Evolutionary conservation across 2,888 invertebrate species (phyloP), one percentile per base, ranked within the genome.

Genomic region (Athalia cordata): DNA sequence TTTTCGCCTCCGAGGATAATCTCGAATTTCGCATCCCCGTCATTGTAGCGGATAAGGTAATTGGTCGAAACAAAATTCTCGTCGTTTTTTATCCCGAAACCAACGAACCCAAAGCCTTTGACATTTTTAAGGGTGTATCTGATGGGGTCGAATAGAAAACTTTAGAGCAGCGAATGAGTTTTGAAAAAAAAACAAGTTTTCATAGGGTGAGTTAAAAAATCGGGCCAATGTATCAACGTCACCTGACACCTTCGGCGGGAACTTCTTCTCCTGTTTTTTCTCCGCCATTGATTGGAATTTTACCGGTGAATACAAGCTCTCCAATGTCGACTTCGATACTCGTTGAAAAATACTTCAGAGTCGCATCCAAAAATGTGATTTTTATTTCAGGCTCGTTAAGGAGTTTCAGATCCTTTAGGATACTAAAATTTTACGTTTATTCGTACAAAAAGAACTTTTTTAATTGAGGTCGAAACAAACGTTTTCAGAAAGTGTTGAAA

Each of bases 81-180:
- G 5, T 49, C 45, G 11, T 7, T 3, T 29, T n/a, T 9, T 5
- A 50, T 3, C 15, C 13, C 15, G 1, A 67, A 15, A 67, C 50
- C 67, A 67, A 67, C 67, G n/a, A 13, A 15, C 49, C 67, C 67
- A 6, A 5, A 67, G 9, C 50, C 67, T 67, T 15, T 67, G 7
- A 67, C 50, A 11, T 67, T 67, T 67, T n/a, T 67, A 49, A 50
- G 9, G 7, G 52, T 52, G 11, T 15, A 67, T 50, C 67, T 67
- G 29, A 29, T 29, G 29, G 29, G 29, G 0, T 29, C 29, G 29
- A 29, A 29, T 2, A 29, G 29, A 29, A 29, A 29, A 29, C 29
- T 29, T 29, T 29, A 29, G 29, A 29, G 29, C 29, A 29, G 29
- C 29, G 29, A 29, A 29, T 29, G 29, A 29, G 29, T 29, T 29